phyloP scores from a whole-genome alignment of 2,888 invertebrate species.

The Cataglyphis livida region DNA sequence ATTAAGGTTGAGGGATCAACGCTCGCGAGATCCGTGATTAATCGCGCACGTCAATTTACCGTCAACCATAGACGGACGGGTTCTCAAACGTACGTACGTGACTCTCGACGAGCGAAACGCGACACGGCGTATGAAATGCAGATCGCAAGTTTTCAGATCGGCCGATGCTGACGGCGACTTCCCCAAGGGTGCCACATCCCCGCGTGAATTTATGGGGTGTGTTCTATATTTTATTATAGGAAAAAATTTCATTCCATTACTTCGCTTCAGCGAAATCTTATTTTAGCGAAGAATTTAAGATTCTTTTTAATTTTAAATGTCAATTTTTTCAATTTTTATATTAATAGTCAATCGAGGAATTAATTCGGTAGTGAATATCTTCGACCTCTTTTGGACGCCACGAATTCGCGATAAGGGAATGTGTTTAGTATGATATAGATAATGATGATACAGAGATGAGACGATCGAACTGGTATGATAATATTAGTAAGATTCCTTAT shows the following conservation, averaged over 20 bases:
- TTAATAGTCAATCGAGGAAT: too few relatives aligned
- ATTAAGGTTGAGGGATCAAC: slow-evolving; percentile 58
- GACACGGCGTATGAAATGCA: slow-evolving; percentile 42
- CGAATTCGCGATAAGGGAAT: slow-evolving; percentile 33
- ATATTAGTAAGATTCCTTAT: slow-evolving; percentile 66
- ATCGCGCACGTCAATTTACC: slow-evolving; percentile 64
- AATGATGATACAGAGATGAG: slow-evolving; percentile 45
- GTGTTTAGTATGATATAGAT: slow-evolving; percentile 64
- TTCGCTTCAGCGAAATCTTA: not conserved
- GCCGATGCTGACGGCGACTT: not conserved
- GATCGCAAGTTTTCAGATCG: slow-evolving; percentile 44
- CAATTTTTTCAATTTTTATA: not conserved
- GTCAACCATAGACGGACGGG: slow-evolving; percentile 55
- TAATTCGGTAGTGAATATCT: not conserved
- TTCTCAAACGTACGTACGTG: slow-evolving; percentile 31
- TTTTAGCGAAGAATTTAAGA: not conserved
- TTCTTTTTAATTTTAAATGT: not conserved
- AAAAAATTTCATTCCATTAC: not conserved
- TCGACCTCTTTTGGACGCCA: not conserved
- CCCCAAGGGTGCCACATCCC: not conserved
- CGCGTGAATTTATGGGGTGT: not conserved
- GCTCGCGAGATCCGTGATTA: slow-evolving; percentile 57
- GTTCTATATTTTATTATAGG: not conserved
- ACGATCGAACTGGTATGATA: slow-evolving; percentile 57
- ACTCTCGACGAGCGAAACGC: slow-evolving; percentile 30